phyloP scores from a whole-genome alignment of 2,888 invertebrate genomes.

The Lepidochitona cinerea region DNA sequence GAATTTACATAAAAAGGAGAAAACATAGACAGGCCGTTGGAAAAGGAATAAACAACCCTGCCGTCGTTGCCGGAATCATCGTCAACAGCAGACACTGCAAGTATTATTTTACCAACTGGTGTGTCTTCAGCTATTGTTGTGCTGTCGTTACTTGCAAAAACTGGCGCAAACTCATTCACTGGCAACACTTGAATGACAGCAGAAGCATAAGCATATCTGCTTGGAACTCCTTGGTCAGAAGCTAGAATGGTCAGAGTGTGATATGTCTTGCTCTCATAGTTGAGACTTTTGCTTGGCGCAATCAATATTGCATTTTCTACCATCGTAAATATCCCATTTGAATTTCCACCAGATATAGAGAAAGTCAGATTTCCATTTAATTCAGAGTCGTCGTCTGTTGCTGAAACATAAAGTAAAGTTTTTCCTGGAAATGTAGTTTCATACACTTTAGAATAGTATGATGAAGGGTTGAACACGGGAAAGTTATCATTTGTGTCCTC shows the following conservation, averaged over 20 bases:
- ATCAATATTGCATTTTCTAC: constrained; percentile 36
- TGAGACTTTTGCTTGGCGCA: constrained; percentile 31
- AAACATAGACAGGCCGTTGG: constrained; percentile 20
- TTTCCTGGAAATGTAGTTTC: neutral
- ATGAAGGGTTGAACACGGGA: constrained; percentile 3
- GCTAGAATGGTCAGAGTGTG: constrained; percentile 38
- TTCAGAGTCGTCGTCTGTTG: constrained; percentile 17
- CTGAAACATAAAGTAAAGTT: neutral
- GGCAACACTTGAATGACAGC: constrained; percentile 33
- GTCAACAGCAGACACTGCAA: constrained; percentile 31
- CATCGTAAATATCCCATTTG: constrained; percentile 34
- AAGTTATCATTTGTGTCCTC: constrained; percentile 19
- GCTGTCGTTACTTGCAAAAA: constrained; percentile 20
- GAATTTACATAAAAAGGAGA: neutral
- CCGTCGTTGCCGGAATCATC: constrained; percentile 32
- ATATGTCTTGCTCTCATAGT: constrained; percentile 45
- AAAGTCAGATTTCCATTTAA: neutral
- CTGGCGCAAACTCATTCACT: constrained; percentile 42
- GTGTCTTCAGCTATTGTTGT: constrained; percentile 18
- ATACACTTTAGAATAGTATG: neutral
- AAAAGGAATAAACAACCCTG: constrained; percentile 1
- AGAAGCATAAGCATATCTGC: constrained; percentile 21
- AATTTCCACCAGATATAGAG: constrained; percentile 29
- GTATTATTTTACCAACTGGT: neutral
- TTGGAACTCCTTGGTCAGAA: constrained; percentile 38